These are phyloP conservation scores for Gavia stellata DNA, from an alignment of 2,113 vertebrate genomes.

Conservation along the genomic window DNA sequence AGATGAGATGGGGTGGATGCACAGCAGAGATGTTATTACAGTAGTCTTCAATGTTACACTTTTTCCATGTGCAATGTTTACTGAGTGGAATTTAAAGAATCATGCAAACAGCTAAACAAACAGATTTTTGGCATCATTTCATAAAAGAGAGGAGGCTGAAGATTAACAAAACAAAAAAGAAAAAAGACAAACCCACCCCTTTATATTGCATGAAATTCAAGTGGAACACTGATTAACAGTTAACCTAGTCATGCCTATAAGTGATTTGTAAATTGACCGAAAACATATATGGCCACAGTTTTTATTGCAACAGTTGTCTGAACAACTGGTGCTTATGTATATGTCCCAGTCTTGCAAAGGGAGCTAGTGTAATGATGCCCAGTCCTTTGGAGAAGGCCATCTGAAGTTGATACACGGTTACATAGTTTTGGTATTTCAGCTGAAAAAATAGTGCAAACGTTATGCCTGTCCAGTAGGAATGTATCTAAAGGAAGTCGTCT, in stretches of 20 bases:
- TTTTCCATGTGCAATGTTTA: slow-evolving; percentile 4
- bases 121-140: neutral
- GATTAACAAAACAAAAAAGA: neutral
- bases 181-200: neutral
- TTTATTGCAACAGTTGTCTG: neutral
- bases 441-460: neutral
- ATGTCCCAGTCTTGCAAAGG: neutral
- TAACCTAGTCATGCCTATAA: neutral
- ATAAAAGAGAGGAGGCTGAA: neutral
- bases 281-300: neutral
- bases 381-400: neutral
- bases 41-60: neutral
- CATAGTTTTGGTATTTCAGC: neutral
- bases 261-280: neutral
- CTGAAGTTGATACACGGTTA: neutral
- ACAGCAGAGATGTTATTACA: slow-evolving; percentile 3
- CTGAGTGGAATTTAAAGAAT: neutral
- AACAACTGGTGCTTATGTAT: neutral
- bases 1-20: neutral
- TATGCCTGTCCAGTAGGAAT: neutral
- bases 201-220: neutral
- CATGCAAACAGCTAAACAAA: slow-evolving; percentile 17
- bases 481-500: neutral
- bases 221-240: neutral
- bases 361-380: neutral